Evolutionary conservation across 2,888 invertebrate genomes (phyloP), one percentile per base, ranked within the genome.

Genomic region (Lycophotia porphyrea): DNA sequence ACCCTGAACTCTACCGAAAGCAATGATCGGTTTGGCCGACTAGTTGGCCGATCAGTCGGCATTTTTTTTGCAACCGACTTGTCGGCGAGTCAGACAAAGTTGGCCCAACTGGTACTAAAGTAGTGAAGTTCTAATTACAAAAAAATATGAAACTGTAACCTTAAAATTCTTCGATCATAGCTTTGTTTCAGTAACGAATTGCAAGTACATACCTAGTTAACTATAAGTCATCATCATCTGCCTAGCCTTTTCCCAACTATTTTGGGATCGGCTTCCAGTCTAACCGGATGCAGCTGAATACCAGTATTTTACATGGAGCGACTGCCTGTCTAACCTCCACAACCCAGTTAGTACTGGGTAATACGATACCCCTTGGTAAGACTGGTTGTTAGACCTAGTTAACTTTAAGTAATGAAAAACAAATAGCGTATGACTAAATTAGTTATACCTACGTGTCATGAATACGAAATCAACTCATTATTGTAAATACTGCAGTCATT

Each of bases 401-500:
- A n/a, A 71, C 47, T 55, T 63, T 34, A 71, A 39, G 70, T 73
- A 73, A 79, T 71, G 42, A 47, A 71, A 79, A 77, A 68, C 72
- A 81, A 69, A 81, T 75, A 81, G 74, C 75, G 84, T 82, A 86
- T 80, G 84, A 74, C 82, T 87, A 76, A 87, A 86, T 87, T 80
- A 85, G 73, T 77, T 77, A 75, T 74, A 60, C 60, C 21, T 34
- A 75, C 88, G 82, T 84, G 80, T 74, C 68, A 74, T 82, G 87
- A 88, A 88, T 88, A 85, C 81, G 73, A 82, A 90, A 84, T 82
- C 80, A 83, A 81, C 82, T 87, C 84, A 86, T 89, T 86, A 87
- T 86, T 82, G 81, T 84, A 84, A 86, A 85, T 83, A 85, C 80
- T 86, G 81, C 86, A 89, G 88, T 88, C 89, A 90, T 92, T 91